A percentile compares a stretch with the other conserved stretches of the same genome.
These are phyloP conservation scores for Abramis brama DNA, from an alignment of 2,113 vertebrate genomes.

Conservation along the genomic window DNA sequence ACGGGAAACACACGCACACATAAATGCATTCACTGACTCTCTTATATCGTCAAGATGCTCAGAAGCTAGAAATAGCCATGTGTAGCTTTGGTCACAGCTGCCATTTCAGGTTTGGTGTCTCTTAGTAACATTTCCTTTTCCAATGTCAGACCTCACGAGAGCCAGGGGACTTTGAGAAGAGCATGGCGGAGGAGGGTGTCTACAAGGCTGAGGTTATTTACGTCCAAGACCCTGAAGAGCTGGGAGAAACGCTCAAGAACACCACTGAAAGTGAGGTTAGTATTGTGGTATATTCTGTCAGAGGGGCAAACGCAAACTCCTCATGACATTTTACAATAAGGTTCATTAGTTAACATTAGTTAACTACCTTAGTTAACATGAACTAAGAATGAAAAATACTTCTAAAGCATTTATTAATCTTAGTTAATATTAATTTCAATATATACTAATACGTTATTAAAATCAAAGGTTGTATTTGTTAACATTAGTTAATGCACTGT, in stretches of 20 bases:
- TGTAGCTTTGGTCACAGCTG: slow-evolving; percentile 57
- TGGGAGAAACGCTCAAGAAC: slow-evolving; percentile 54
- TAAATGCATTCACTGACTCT: slow-evolving; percentile 25
- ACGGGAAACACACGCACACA: slow-evolving; percentile 7
- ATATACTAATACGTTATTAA: too few relatives aligned
- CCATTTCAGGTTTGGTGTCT: slow-evolving; percentile 61
- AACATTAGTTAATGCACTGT: too few relatives aligned
- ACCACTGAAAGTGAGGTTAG: slow-evolving; percentile 63
- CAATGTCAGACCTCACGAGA: slow-evolving; percentile 61
- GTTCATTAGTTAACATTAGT: too few relatives aligned
- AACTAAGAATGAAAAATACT: too few relatives aligned
- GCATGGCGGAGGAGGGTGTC: slow-evolving; percentile 79
- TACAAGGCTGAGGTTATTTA: slow-evolving; percentile 88
- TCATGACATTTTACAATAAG: not conserved
- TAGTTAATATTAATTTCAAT: too few relatives aligned
- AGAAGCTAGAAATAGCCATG: slow-evolving; percentile 48
- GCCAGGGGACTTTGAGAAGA: slow-evolving; percentile 55
- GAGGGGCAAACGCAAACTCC: not conserved
- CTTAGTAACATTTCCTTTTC: slow-evolving; percentile 58
- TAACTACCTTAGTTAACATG: too few relatives aligned
- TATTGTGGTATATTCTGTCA: slow-evolving; percentile 11
- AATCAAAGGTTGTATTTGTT: too few relatives aligned
- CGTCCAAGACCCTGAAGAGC: slow-evolving; percentile 79
- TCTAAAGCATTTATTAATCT: too few relatives aligned
- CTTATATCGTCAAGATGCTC: not conserved